Percentiles rank a stretch among this genome's conserved stretches.
These are phyloP conservation scores for Thalassarche chlororhynchos DNA, from an alignment of 2,113 vertebrate genomes.

Conservation along the genomic window DNA sequence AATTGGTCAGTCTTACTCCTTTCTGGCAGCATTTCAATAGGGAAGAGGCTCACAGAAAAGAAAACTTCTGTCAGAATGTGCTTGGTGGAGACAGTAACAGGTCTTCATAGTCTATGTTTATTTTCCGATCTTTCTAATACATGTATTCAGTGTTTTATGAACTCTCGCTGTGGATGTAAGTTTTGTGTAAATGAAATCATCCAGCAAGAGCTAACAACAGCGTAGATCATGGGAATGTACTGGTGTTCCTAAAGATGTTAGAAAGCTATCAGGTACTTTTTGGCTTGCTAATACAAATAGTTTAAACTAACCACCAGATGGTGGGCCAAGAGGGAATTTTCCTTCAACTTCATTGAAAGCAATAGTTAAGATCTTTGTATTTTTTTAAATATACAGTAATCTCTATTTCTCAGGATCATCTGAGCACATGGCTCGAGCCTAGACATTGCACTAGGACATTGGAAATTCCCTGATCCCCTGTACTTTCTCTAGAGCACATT, in stretches of 20 bases:
- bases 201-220: background rate
- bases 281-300: background rate
- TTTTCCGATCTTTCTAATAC: background rate
- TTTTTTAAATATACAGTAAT: background rate
- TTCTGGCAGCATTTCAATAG: background rate
- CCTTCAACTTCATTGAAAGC: background rate
- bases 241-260: background rate
- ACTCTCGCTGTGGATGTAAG: background rate
- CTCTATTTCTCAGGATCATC: background rate
- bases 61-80: background rate
- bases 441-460: background rate
- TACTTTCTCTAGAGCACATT: background rate
- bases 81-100: background rate
- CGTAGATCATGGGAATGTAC: background rate
- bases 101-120: background rate
- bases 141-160: conserved; percentile 20
- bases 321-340: background rate
- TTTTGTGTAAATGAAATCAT: background rate
- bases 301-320: background rate
- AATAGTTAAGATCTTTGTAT: background rate
- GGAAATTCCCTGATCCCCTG: background rate
- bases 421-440: background rate
- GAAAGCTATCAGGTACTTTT: background rate
- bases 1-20: background rate
- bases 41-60: background rate